Evolutionary conservation across 1,140 invertebrate genomes (phyloP), one percentile per base, ranked within the genome.

Genomic region (Apis dorsata): DNA sequence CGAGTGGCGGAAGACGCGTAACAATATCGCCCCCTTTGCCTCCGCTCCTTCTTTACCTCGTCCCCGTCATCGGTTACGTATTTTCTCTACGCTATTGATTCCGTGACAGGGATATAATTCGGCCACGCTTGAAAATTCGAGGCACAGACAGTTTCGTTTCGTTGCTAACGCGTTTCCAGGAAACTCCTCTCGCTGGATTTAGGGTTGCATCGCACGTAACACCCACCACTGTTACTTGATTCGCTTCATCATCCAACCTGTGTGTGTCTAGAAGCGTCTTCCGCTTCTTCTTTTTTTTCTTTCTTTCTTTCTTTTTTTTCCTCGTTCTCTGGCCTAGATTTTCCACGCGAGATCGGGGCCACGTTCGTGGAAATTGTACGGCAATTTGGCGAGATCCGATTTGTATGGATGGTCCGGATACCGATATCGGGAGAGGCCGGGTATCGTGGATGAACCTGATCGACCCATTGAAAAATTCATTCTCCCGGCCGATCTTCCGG

Each of bases 171-270:
- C 65, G 68, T 88, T 87, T 88, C 86, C 70, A 87, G 69, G 82
- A 81, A 84, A 88, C 75, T 77, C 77, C 83, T 66, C 86, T 81
- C 19, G n/a, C 1, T 53, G 63, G 76, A 83, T 85, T 85, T 87
- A 88, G 66, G 86, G 83, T 65, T 88, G 86, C 86, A 88, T 88
- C 75, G 86, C 86, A 88, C 86, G 86, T 88, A 88, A 87, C 34
- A 44, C 75, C 86, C 86, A 72, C 79, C 78, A 19, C 79, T 71
- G 86, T 88, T 87, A 85, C 86, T 87, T 87, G 86, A 88, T 88
- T 88, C 86, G 86, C 86, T 88, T 87, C 86, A 88, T 88, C 86
- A 81, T 88, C 34, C 86, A 34, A 34, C 34, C 86, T 15, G 74
- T 66, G 74, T 66, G 77, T 76, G 79, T 68, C 81, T 85, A 78